Percentiles rank a stretch among this genome's conserved stretches.
Conservation (phyloP, 1,140 invertebrate genomes). For the Pseudobourletiella spinata region DNA sequence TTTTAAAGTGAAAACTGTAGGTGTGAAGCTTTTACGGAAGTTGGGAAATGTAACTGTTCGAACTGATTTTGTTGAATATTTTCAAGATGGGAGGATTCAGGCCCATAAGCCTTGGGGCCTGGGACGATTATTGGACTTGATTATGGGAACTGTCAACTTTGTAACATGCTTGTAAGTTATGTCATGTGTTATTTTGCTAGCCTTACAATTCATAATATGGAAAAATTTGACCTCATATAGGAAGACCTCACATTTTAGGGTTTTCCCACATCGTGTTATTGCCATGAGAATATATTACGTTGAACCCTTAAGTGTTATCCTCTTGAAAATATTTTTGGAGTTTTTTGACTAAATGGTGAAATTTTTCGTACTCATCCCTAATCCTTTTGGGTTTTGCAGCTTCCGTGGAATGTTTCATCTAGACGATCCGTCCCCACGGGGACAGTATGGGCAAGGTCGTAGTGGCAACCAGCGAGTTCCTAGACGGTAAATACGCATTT, state of each 20-base stretch:
- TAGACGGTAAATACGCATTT: background rate
- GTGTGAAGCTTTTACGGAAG: too few relatives aligned
- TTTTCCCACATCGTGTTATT: too few relatives aligned
- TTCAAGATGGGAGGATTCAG: background rate
- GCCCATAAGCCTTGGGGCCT: background rate
- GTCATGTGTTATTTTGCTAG: background rate
- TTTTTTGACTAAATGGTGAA: too few relatives aligned
- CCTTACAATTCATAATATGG: background rate
- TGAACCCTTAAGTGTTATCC: too few relatives aligned
- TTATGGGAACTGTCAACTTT: background rate
- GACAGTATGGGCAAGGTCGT: background rate
- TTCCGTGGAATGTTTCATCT: background rate
- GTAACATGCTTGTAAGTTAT: background rate
- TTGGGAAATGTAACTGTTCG: too few relatives aligned
- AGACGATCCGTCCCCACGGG: background rate
- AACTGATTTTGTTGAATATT: too few relatives aligned
- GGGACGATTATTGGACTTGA: background rate
- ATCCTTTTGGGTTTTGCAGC: too few relatives aligned
- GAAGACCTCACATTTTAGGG: background rate
- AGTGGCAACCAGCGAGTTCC: background rate
- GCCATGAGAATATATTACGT: too few relatives aligned
- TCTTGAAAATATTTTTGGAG: too few relatives aligned
- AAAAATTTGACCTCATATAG: background rate
- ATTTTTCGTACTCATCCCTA: too few relatives aligned
- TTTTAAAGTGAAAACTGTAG: too few relatives aligned